These are phyloP conservation scores for Heterodera filipjevi DNA, from an alignment of 2,888 invertebrate species.

Conservation along the genomic window DNA sequence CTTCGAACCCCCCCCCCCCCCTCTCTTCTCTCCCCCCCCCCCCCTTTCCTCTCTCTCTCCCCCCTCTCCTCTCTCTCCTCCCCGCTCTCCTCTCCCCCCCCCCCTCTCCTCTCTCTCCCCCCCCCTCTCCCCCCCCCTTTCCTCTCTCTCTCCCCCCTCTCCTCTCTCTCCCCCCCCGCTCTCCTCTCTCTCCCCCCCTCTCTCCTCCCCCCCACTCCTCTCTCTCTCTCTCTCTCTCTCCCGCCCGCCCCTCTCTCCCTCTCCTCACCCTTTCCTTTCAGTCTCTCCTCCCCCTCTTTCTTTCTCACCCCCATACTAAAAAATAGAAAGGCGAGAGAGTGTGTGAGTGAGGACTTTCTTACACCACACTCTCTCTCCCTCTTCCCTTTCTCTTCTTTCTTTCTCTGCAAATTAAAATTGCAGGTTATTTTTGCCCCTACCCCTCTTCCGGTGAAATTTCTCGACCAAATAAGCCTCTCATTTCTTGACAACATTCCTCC, in stretches of 20 bases:
- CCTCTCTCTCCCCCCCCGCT: no score
- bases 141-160: no score
- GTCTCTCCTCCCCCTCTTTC: background rate
- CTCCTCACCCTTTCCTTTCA: background rate
- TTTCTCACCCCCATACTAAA: background rate
- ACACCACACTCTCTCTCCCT: background rate
- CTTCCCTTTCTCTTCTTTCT: background rate
- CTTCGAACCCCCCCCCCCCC: background rate
- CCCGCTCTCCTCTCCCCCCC: no score
- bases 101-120: no score
- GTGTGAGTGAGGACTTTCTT: no score
- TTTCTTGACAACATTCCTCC: background rate
- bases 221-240: background rate
- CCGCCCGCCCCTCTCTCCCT: background rate
- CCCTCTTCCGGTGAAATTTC: background rate
- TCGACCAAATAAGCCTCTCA: background rate
- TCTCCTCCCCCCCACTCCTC: no score
- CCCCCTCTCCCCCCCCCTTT: no score
- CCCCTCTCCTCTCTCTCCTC: background rate
- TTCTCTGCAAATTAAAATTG: background rate
- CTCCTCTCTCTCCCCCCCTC: no score
- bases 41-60: background rate
- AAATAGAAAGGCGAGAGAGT: no score
- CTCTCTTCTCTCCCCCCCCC: background rate
- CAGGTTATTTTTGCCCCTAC: background rate